A percentile compares a stretch with the other conserved stretches of the same genome.
These are phyloP conservation scores for Monodelphis domestica DNA, from an alignment of 2,797 vertebrate species.

Conservation along the genomic window DNA sequence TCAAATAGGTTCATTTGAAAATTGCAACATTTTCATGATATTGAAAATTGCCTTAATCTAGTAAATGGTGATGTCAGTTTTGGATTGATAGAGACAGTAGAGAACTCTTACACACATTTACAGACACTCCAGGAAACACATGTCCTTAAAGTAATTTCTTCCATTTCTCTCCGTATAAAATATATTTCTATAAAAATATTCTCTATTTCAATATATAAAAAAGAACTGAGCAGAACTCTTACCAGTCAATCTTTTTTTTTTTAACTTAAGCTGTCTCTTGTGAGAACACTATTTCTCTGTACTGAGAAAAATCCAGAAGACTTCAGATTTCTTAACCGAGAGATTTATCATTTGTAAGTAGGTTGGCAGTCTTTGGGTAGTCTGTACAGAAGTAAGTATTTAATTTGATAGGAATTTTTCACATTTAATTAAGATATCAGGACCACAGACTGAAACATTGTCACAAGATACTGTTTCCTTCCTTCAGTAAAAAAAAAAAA, in stretches of 20 bases:
- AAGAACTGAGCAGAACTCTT: slow-evolving; percentile 32
- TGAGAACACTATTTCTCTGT: background rate
- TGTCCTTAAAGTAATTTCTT: background rate
- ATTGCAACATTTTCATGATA: slow-evolving; percentile 34
- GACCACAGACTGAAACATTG: slow-evolving; percentile 1
- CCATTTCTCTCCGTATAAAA: background rate
- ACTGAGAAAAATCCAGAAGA: slow-evolving; percentile 11
- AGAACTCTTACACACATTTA: slow-evolving; percentile 11
- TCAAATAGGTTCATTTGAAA: background rate
- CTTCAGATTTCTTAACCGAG: background rate
- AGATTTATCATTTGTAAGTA: slow-evolving; percentile 22
- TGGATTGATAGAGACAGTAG: slow-evolving; percentile 1
- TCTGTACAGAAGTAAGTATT: background rate
- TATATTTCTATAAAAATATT: background rate
- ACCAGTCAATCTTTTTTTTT: background rate
- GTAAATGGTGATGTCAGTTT: slow-evolving; percentile 2
- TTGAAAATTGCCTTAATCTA: slow-evolving; percentile 18
- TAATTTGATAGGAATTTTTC: slow-evolving; percentile 20
- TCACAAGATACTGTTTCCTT: slow-evolving; percentile 7
- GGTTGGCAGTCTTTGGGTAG: background rate
- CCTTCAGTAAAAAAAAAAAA: slow-evolving; percentile 30
- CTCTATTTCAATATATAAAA: background rate
- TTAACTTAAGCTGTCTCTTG: background rate
- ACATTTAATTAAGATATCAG: slow-evolving; percentile 28
- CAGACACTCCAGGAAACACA: background rate